Evolutionary conservation across 1,140 invertebrate genomes (phyloP), one percentile per base, ranked within the genome.

Genomic region (Scaptomyza pallida): DNA sequence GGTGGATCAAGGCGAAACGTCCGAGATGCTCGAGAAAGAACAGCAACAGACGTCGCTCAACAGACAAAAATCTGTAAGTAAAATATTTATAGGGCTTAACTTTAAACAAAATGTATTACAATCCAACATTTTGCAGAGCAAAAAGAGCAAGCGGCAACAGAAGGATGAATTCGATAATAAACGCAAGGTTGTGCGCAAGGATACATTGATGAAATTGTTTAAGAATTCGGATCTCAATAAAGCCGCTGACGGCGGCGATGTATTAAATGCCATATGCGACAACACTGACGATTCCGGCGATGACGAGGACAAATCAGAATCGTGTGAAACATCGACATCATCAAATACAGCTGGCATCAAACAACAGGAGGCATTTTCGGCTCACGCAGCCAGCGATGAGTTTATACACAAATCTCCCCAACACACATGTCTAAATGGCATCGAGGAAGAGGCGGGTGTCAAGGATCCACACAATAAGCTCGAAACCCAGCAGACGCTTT

Each of bases 151-250:
- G 41, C 37, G 56, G 5, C 67, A 61, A 10, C 23, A 45, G 21
- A 48, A 61, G 26, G 52, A 69, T 5, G 62, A 69, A 56, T 33
- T 62, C 16, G 43, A 77, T 33, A 35, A 73, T n/a, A 73, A 77
- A 35, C 62, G 67, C 33, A 89, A 81, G 30, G 67, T 77, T n/a
- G 71, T 69, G 50, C 72, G 71, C 26, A 88, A 85, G 33, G 74
- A 85, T 2, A 78, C 75, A 41, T 71, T 91, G n/a, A 64, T 89
- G 41, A 90, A 86, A 13, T 85, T 74, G 86, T 51, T 91, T 4
- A 73, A 90, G 30, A 91, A 91, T 55, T 91, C 90, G 10, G 86
- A 91, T 77, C 75, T 91, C 57, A 89, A 75, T 16, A 80, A 83
- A n/a, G 88, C 76, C 15, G 89, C 78, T 40, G 86, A 74, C 13